These are phyloP conservation scores for Sipha flava DNA, from an alignment of 1,140 invertebrate genomes.

Conservation along the genomic window DNA sequence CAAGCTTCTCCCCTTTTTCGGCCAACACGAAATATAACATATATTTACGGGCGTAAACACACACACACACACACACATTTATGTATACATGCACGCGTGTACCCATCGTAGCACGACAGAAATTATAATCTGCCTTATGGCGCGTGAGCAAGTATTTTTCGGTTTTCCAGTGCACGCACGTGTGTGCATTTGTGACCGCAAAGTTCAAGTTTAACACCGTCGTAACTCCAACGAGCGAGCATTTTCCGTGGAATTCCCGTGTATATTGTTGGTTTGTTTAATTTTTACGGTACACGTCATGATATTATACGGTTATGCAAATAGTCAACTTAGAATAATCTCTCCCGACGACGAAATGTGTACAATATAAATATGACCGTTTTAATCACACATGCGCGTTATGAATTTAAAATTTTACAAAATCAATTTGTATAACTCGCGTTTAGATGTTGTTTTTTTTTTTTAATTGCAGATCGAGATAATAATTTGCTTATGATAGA, in stretches of 20 bases:
- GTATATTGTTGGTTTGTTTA: background rate
- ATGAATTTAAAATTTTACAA: background rate
- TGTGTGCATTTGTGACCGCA: background rate
- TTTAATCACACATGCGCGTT: background rate
- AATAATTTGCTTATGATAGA: no score
- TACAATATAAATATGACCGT: background rate
- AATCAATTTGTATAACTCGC: no score
- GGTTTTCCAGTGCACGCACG: no score
- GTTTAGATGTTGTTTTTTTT: no score
- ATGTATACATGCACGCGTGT: background rate
- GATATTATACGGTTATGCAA: background rate
- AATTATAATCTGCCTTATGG: background rate
- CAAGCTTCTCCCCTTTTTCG: conserved; percentile 4
- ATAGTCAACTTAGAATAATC: background rate
- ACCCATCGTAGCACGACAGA: background rate
- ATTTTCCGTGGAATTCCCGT: no score
- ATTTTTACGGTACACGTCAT: background rate
- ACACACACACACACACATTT: no score
- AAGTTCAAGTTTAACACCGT: background rate
- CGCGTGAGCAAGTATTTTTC: no score
- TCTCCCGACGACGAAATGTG: background rate
- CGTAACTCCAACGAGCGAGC: background rate
- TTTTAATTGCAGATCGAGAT: no score
- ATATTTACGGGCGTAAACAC: background rate
- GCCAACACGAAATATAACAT: background rate